These are phyloP conservation scores for Pseudotriccus pelzelni DNA, from an alignment of 2,797 vertebrate genomes.

Conservation along the genomic window DNA sequence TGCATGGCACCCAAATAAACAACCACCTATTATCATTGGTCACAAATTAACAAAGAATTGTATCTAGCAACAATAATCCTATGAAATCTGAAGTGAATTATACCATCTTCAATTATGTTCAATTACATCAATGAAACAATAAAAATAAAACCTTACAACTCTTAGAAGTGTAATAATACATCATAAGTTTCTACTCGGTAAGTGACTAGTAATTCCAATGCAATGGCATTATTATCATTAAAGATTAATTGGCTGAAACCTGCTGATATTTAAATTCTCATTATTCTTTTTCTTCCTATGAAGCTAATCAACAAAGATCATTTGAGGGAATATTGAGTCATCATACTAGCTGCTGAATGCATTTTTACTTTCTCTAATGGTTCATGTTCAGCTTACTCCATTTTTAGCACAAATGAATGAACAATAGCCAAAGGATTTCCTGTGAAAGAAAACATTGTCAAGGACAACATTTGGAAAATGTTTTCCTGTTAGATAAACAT, in stretches of 20 bases:
- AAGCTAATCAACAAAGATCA: conserved; percentile 25
- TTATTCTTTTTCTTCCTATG: not conserved
- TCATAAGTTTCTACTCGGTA: not conserved
- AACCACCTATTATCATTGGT: not conserved
- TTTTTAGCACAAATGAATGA: conserved; percentile 24
- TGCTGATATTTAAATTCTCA: not conserved
- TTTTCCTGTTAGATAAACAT: conserved; percentile 9
- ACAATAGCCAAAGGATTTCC: conserved; percentile 1
- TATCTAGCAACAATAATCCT: not conserved
- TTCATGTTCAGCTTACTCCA: not conserved
- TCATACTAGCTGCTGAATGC: not conserved
- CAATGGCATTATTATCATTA: not conserved
- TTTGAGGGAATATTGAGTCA: not conserved
- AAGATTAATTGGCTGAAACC: not conserved
- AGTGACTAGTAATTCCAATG: not conserved
- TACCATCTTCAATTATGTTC: not conserved
- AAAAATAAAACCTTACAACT: not conserved
- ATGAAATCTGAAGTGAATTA: not conserved
- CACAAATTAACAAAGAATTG: not conserved
- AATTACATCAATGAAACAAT: not conserved
- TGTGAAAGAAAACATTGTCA: conserved; percentile 4
- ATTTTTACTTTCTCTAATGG: conserved; percentile 7
- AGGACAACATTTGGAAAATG: conserved; percentile 18
- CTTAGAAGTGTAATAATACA: not conserved
- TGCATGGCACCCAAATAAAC: not conserved